A percentile compares a stretch with the other conserved stretches of the same genome.
These are phyloP conservation scores for Oithona nana DNA, from an alignment of 2,888 invertebrate species.

Conservation along the genomic window DNA sequence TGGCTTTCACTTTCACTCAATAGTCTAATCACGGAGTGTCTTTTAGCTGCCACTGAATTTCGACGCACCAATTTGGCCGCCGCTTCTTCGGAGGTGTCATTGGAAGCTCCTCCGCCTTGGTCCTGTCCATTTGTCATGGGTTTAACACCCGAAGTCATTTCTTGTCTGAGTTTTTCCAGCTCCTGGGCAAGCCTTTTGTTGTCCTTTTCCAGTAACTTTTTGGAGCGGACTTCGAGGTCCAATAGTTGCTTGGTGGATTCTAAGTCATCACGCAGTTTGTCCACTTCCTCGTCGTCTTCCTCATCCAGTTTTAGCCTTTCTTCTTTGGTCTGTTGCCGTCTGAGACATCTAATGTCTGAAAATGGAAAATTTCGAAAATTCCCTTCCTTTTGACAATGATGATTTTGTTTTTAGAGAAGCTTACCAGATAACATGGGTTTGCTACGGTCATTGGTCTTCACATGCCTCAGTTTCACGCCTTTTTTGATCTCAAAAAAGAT, in stretches of 20 bases:
- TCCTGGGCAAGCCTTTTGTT: slow-evolving; percentile 59
- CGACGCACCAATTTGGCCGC: not conserved
- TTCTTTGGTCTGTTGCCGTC: slow-evolving; percentile 72
- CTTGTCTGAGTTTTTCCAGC: slow-evolving; percentile 34
- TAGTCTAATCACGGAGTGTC: slow-evolving; percentile 5
- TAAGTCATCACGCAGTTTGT: slow-evolving; percentile 68
- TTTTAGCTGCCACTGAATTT: slow-evolving; percentile 6
- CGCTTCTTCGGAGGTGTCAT: not conserved
- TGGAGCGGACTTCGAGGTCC: slow-evolving; percentile 59
- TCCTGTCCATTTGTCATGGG: not conserved
- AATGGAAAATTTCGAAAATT: not conserved
- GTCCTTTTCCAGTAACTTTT: slow-evolving; percentile 63
- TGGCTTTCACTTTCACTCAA: slow-evolving; percentile 6
- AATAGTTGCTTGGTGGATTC: slow-evolving; percentile 79
- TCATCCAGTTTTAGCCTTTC: slow-evolving; percentile 41
- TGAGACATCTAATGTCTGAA: slow-evolving; percentile 50
- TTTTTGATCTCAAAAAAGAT: slow-evolving; percentile 58
- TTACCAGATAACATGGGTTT: slow-evolving; percentile 56
- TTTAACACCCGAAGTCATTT: too few relatives aligned
- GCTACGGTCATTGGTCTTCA: slow-evolving; percentile 64
- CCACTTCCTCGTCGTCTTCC: slow-evolving; percentile 81
- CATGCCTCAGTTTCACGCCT: slow-evolving; percentile 53
- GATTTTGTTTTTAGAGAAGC: too few relatives aligned
- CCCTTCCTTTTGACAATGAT: not conserved
- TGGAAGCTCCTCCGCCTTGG: not conserved